phyloP scores from a whole-genome alignment of 2,113 vertebrate species.

The Pollimyrus isidori region DNA sequence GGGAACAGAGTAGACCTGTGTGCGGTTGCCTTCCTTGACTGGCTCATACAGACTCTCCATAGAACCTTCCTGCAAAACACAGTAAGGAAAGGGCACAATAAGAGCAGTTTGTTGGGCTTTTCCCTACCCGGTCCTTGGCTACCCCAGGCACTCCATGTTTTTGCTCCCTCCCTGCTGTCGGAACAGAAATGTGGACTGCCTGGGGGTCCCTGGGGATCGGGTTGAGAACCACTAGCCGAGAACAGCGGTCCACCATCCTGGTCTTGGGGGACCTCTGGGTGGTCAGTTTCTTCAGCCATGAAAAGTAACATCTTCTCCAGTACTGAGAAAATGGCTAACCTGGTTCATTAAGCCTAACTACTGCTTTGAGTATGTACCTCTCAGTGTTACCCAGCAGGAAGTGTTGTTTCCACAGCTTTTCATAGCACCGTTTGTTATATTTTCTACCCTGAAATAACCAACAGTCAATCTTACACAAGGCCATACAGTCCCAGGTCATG shows the following conservation, averaged over 20 bases:
- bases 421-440: neutral
- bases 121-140: neutral
- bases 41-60: constrained; percentile 87
- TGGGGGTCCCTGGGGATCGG: neutral
- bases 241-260: neutral
- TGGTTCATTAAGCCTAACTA: neutral
- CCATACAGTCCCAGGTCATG: neutral
- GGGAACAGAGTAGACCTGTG: constrained; percentile 43
- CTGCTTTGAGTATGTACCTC: neutral
- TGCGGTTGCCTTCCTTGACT: constrained; percentile 57
- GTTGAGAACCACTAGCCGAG: neutral
- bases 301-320: neutral
- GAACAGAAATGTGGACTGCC: neutral
- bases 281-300: neutral
- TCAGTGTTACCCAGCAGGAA: neutral
- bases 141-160: neutral
- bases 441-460: neutral
- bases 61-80: constrained; percentile 74
- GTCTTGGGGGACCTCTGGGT: neutral
- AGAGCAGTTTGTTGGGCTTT: neutral
- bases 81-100: neutral
- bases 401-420: neutral
- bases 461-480: neutral
- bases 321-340: neutral
- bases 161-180: too few species aligned